phyloP scores from a whole-genome alignment of 2,888 invertebrate genomes.

The Colletes collaris region DNA sequence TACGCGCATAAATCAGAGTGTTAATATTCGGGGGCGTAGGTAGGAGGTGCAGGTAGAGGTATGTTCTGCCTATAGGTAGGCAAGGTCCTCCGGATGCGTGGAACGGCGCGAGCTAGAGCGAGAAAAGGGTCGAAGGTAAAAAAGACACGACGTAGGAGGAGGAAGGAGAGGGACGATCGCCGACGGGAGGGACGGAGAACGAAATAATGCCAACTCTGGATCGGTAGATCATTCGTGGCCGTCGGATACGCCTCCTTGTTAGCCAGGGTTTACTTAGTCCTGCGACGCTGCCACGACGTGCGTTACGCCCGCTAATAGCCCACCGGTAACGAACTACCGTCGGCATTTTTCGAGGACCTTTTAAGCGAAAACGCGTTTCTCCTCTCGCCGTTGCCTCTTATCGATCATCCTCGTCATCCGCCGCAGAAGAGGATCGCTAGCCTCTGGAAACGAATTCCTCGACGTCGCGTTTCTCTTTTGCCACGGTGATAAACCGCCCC shows the following conservation, averaged over 20 bases:
- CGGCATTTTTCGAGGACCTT: conserved; percentile 68
- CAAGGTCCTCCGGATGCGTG: conserved; percentile 32
- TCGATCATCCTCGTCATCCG: conserved; percentile 67
- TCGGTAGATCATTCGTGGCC: conserved; percentile 81
- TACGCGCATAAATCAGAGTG: conserved; percentile 82
- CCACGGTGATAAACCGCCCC: conserved; percentile 17
- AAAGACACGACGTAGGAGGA: background rate
- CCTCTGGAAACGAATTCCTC: conserved; percentile 65
- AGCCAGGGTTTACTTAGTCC: conserved; percentile 80
- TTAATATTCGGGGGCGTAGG: conserved; percentile 82
- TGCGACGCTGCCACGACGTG: conserved; percentile 76
- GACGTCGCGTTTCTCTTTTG: conserved; percentile 26
- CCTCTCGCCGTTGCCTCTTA: conserved; percentile 64
- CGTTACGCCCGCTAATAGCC: conserved; percentile 83
- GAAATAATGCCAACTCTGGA: conserved; percentile 73
- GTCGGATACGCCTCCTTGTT: conserved; percentile 82
- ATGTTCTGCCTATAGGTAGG: conserved; percentile 62
- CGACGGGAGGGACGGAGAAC: conserved; percentile 37
- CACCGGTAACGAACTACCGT: conserved; percentile 81
- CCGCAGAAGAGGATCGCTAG: conserved; percentile 57
- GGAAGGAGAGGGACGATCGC: background rate
- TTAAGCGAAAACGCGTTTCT: conserved; percentile 68
- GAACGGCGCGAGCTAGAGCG: conserved; percentile 19
- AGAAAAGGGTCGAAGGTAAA: conserved; percentile 1
- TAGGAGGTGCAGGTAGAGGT: conserved; percentile 69